Evolutionary conservation across 2,888 invertebrate species (phyloP).

Genomic region (Prosopocoilus inquinatus): DNA sequence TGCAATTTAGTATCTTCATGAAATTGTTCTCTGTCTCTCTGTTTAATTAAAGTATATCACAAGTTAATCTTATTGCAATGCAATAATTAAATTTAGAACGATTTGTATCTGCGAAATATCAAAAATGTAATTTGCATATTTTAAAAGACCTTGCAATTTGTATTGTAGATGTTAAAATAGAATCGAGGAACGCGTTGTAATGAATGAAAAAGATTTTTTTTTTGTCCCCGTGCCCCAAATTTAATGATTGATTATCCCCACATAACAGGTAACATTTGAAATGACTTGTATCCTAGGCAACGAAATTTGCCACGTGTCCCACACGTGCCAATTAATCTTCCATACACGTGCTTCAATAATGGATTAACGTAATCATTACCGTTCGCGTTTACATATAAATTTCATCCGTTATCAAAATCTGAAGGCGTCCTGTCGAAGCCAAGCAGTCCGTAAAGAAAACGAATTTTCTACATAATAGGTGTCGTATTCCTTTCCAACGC

Average conservation of each 20-base stretch:
- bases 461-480: slow-evolving; percentile 21
- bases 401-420: neutral
- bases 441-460: slow-evolving; percentile 24
- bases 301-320: slow-evolving; percentile 21
- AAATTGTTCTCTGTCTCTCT: too few species aligned
- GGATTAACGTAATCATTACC: slow-evolving; percentile 15
- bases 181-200: too few species aligned
- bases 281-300: slow-evolving; percentile 15
- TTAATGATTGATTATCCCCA: neutral
- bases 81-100: too few species aligned
- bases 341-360: slow-evolving; percentile 17
- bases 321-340: slow-evolving; percentile 25
- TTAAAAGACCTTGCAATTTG: too few species aligned
- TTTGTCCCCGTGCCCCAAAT: too few species aligned
- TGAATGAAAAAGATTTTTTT: too few species aligned
- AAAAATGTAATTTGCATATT: too few species aligned
- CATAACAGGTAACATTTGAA: neutral
- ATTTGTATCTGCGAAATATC: too few species aligned
- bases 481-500: slow-evolving; percentile 28
- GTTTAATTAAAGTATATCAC: too few species aligned
- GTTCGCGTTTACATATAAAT: slow-evolving; percentile 12
- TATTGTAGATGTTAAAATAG: too few species aligned
- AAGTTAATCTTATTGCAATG: too few species aligned
- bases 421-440: slow-evolving; percentile 7
- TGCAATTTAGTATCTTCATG: too few species aligned